Conservation (phyloP, 1,140 invertebrate species). For the Phocides pigmalion region DNA sequence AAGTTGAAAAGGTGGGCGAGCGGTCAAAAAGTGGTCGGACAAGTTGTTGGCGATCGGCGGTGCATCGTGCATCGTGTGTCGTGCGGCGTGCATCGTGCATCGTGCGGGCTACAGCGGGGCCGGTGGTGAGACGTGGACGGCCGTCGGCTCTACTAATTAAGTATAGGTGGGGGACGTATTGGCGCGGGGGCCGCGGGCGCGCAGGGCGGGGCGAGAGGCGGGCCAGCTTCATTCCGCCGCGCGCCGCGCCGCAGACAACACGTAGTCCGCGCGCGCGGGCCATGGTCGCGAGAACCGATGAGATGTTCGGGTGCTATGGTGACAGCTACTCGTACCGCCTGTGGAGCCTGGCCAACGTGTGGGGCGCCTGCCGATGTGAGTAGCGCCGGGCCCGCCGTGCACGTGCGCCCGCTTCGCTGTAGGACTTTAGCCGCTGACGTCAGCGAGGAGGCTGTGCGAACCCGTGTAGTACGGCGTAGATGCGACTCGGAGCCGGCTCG, state of each 20-base stretch:
- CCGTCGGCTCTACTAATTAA: slow-evolving; percentile 65
- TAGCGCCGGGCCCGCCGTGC: slow-evolving; percentile 56
- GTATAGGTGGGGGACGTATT: slow-evolving; percentile 58
- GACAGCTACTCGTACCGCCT: slow-evolving; percentile 88
- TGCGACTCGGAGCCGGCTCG: slow-evolving; percentile 18
- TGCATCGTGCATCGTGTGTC: slow-evolving; percentile 13
- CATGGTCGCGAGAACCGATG: slow-evolving; percentile 87
- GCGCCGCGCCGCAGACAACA: slow-evolving; percentile 63
- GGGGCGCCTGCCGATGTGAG: slow-evolving; percentile 88
- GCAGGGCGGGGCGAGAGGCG: slow-evolving; percentile 62
- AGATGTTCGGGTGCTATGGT: slow-evolving; percentile 87
- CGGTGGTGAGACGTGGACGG: slow-evolving; percentile 42
- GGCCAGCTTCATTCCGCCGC: slow-evolving; percentile 66
- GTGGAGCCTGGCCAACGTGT: slow-evolving; percentile 89
- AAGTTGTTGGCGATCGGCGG: slow-evolving; percentile 10
- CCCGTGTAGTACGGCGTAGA: slow-evolving; percentile 31
- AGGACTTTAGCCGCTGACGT: slow-evolving; percentile 21
- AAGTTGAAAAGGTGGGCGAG: slow-evolving; percentile 40
- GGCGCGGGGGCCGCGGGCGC: slow-evolving; percentile 57
- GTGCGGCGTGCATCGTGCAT: not conserved
- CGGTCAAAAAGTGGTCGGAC: slow-evolving; percentile 20
- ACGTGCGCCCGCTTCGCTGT: slow-evolving; percentile 1
- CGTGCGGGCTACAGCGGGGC: not conserved
- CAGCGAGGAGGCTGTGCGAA: slow-evolving; percentile 26
- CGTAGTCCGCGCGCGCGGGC: slow-evolving; percentile 73